A percentile compares a stretch with the other conserved stretches of the same genome.
These are phyloP conservation scores for Antechinus stuartii DNA, from an alignment of 2,113 vertebrate species.

Conservation along the genomic window DNA sequence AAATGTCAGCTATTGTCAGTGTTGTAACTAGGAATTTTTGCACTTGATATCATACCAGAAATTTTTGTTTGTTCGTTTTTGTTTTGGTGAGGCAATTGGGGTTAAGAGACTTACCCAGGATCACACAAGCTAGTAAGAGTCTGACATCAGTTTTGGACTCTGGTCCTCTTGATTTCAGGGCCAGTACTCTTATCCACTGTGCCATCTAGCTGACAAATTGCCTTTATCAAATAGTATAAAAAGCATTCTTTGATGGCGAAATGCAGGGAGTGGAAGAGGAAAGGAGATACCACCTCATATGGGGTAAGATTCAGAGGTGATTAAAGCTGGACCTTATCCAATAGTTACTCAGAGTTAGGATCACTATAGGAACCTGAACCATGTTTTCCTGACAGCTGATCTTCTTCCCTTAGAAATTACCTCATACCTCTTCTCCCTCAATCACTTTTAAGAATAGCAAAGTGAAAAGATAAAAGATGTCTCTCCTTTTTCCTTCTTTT, in stretches of 20 bases:
- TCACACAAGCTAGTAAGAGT: too few species aligned
- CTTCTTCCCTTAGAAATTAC: not conserved
- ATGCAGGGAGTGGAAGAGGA: not conserved
- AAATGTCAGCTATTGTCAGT: not conserved
- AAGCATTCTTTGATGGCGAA: not conserved
- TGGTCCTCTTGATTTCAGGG: too few species aligned
- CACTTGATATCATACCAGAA: not conserved
- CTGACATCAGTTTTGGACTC: too few species aligned
- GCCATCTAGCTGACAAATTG: not conserved
- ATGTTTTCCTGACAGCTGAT: not conserved
- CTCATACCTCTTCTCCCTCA: not conserved
- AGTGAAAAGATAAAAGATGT: not conserved
- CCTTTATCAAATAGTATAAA: not conserved
- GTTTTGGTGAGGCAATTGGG: too few species aligned
- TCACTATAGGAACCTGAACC: not conserved
- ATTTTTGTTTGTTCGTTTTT: not conserved
- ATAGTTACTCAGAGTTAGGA: not conserved
- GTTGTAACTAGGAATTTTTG: not conserved
- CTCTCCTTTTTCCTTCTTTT: not conserved
- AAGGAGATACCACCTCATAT: not conserved
- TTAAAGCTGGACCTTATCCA: not conserved
- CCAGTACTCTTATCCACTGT: too few species aligned
- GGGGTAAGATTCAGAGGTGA: not conserved
- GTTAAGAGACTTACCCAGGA: too few species aligned
- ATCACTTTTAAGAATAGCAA: not conserved